Evolutionary conservation across 2,888 invertebrate genomes (phyloP).

Genomic region (Oscheius sp.): DNA sequence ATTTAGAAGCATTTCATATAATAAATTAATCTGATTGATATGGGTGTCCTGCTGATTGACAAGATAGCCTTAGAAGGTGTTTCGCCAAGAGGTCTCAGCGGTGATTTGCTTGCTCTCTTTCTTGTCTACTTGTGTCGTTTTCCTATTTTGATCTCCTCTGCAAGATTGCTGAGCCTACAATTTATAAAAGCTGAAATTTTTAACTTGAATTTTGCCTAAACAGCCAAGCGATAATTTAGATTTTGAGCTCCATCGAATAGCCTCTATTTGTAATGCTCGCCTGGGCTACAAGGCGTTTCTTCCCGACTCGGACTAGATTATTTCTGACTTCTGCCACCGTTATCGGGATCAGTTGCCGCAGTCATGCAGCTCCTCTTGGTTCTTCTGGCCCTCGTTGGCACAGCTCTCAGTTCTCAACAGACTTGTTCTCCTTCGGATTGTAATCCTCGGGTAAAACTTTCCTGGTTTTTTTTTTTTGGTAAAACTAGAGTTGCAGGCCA

Average conservation of each 20-base stretch:
- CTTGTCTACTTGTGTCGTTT: too few relatives aligned
- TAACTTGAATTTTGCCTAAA: neutral
- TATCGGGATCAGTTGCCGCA: slow-evolving; percentile 15
- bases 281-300: neutral
- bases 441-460: slow-evolving; percentile 4
- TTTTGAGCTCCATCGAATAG: too few relatives aligned
- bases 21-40: too few relatives aligned
- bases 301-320: neutral
- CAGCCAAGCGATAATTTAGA: neutral
- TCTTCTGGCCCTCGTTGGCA: neutral
- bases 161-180: too few relatives aligned
- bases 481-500: slow-evolving; percentile 11
- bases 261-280: too few relatives aligned
- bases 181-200: neutral
- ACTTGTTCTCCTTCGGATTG: slow-evolving; percentile 25
- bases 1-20: too few relatives aligned
- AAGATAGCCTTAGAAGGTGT: too few relatives aligned
- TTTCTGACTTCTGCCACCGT: neutral
- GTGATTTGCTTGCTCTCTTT: too few relatives aligned
- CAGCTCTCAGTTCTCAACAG: neutral
- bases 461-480: neutral
- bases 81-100: too few relatives aligned
- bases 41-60: too few relatives aligned
- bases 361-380: slow-evolving; percentile 16
- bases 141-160: too few relatives aligned